Conservation (phyloP, 1,140 invertebrate genomes). For the Lerema accius region DNA sequence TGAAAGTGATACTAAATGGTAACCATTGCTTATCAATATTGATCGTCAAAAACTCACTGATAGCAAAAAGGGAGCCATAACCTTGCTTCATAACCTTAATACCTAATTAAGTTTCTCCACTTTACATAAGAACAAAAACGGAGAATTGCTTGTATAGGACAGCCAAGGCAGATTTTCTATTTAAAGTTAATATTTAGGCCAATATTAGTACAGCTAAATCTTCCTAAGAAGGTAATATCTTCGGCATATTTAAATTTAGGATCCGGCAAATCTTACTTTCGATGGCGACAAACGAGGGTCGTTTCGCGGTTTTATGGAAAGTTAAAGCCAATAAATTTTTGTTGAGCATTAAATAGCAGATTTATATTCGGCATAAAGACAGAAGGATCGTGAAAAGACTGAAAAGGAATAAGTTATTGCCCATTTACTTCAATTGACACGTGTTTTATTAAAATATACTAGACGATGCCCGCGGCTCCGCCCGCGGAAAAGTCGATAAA, state of each 20-base stretch:
- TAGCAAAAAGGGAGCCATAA: too few relatives aligned
- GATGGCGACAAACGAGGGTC: not conserved
- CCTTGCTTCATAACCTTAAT: not conserved
- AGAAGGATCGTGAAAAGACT: constrained; percentile 9
- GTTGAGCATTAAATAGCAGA: constrained; percentile 17
- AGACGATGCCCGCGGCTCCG: too few relatives aligned
- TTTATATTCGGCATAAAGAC: constrained; percentile 21
- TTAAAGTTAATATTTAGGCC: not conserved
- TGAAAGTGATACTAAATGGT: too few relatives aligned
- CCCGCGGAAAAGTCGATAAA: too few relatives aligned
- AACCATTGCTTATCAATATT: too few relatives aligned
- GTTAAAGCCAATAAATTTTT: constrained; percentile 16
- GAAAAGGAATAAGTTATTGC: constrained; percentile 22
- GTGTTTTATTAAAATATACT: constrained; percentile 3
- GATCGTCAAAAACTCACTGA: too few relatives aligned
- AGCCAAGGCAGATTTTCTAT: not conserved
- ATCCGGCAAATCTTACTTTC: constrained; percentile 7
- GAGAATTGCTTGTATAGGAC: not conserved
- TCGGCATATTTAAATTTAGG: constrained; percentile 9
- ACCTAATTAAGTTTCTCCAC: not conserved
- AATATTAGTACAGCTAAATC: not conserved
- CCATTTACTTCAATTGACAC: constrained; percentile 8
- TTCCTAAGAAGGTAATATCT: constrained; percentile 1
- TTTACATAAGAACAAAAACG: not conserved
- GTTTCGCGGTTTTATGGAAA: not conserved